phyloP scores from a whole-genome alignment of 1,140 invertebrate genomes.

The Neodiprion fabricii region DNA sequence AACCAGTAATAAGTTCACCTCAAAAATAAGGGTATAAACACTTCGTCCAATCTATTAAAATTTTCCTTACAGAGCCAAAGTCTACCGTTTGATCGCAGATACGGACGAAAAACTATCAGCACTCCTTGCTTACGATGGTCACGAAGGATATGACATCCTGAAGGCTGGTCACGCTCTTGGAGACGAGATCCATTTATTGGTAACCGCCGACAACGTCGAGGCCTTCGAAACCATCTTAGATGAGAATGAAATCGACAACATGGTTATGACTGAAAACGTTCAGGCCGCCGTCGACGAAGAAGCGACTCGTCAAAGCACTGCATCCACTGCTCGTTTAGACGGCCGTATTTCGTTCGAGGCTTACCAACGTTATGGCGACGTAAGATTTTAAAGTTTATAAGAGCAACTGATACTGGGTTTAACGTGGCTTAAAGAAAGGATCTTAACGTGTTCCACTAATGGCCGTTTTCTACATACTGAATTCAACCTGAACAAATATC shows the following conservation, averaged over 20 bases:
- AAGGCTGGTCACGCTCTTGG: slow-evolving; percentile 25
- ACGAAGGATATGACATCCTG: slow-evolving; percentile 41
- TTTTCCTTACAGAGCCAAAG: slow-evolving; percentile 36
- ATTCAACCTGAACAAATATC: too few relatives aligned
- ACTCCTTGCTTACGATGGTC: slow-evolving; percentile 31
- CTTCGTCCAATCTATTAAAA: neutral
- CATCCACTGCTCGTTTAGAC: slow-evolving; percentile 10
- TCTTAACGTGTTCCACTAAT: too few relatives aligned
- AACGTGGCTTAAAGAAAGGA: too few relatives aligned
- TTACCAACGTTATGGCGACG: slow-evolving; percentile 44
- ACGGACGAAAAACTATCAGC: slow-evolving; percentile 28
- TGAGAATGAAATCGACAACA: slow-evolving; percentile 34
- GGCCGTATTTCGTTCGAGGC: slow-evolving; percentile 29
- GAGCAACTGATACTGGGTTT: too few relatives aligned
- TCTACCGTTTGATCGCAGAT: slow-evolving; percentile 33
- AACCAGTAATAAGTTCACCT: too few relatives aligned
- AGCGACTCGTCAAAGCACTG: slow-evolving; percentile 27
- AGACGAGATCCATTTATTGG: slow-evolving; percentile 39
- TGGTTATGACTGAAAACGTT: slow-evolving; percentile 38
- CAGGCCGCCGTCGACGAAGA: slow-evolving; percentile 33
- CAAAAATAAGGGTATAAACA: too few relatives aligned
- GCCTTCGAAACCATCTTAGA: slow-evolving; percentile 35
- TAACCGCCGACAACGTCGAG: slow-evolving; percentile 31
- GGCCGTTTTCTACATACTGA: too few relatives aligned
- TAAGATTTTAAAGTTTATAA: slow-evolving; percentile 19